A percentile compares a stretch with the other conserved stretches of the same genome.
Evolutionary conservation across 1,140 invertebrate species (phyloP).

Genomic region (Eupristina koningsbergeri): DNA sequence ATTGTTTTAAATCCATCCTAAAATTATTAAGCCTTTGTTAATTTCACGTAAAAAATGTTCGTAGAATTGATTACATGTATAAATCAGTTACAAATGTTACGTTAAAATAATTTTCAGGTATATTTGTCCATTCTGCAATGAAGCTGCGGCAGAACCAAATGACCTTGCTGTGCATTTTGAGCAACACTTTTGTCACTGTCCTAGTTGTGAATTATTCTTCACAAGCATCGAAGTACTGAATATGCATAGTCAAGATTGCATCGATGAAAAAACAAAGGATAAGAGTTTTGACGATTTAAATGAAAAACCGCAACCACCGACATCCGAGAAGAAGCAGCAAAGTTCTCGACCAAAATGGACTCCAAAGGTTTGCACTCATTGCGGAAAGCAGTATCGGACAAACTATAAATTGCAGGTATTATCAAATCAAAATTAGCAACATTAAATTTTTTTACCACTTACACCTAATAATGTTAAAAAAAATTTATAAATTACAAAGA

Average conservation of each 20-base stretch:
- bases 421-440: too few relatives aligned
- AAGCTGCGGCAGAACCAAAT: constrained; percentile 70
- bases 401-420: constrained; percentile 78
- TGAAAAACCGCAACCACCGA: constrained; percentile 48
- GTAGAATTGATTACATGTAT: too few relatives aligned
- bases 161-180: constrained; percentile 72
- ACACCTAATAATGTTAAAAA: too few relatives aligned
- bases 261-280: constrained; percentile 52
- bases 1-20: too few relatives aligned
- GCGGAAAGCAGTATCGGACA: constrained; percentile 76
- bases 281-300: constrained; percentile 41
- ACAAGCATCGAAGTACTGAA: constrained; percentile 69
- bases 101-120: constrained; percentile 34
- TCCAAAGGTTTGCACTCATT: constrained; percentile 74
- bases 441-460: too few relatives aligned
- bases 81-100: too few relatives aligned
- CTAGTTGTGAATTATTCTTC: constrained; percentile 70
- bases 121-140: constrained; percentile 74
- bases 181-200: constrained; percentile 72
- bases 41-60: too few relatives aligned
- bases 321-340: constrained; percentile 59
- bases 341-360: constrained; percentile 68
- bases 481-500: too few relatives aligned
- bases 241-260: constrained; percentile 68
- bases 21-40: too few relatives aligned